Evolutionary conservation across 2,888 invertebrate species (phyloP), one percentile per base, ranked within the genome.

Genomic region (Drosophila falleni): DNA sequence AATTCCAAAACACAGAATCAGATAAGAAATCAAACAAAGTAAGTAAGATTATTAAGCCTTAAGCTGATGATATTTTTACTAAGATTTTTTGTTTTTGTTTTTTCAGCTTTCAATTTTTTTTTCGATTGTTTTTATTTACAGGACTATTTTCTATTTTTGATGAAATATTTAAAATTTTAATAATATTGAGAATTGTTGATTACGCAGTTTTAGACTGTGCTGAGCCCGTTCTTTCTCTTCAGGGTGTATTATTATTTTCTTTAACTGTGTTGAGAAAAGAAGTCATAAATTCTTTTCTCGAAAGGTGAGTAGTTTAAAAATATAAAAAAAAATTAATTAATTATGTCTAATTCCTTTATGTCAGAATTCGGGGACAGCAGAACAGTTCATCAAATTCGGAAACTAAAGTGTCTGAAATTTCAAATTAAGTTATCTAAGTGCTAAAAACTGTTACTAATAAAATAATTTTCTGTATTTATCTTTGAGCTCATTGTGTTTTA

Each of bases 121-220:
- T 50, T 1, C 41, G 41, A 15, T 19, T 60, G 31, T 60, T 60
- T 41, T 10, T 60, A 2, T 42, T 60, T 3, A 50, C 59, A 2
- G 59, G 59, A 10, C 50, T n/a, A 23, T 50, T 31, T 8, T 50
- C 59, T 0, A 39, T 60, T n/a, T 3, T 60, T n/a, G 59, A 60
- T 13, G 50, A 60, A 39, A 5, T 50, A 2, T 33, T 41, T 23
- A 60, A 5, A 3, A 60, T 60, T 23, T 60, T 50, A 19, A n/a
- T 49, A 23, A 60, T 60, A 9, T 26, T 46, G 13, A 8, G 35
- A 13, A 23, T 58, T n/a, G 37, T 58, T 47, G 3, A 58, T 13
- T 35, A 47, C 13, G 0, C 26, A 16, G 26, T 33, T 15, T 15
- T 56, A 11, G 6, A 37, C 6, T 47, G 11, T 15, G 16, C 11